Percentiles rank a stretch among this genome's conserved stretches.
These are phyloP conservation scores for Sepioteuthis lessoniana DNA, from an alignment of 2,888 invertebrate genomes.

Conservation along the genomic window DNA sequence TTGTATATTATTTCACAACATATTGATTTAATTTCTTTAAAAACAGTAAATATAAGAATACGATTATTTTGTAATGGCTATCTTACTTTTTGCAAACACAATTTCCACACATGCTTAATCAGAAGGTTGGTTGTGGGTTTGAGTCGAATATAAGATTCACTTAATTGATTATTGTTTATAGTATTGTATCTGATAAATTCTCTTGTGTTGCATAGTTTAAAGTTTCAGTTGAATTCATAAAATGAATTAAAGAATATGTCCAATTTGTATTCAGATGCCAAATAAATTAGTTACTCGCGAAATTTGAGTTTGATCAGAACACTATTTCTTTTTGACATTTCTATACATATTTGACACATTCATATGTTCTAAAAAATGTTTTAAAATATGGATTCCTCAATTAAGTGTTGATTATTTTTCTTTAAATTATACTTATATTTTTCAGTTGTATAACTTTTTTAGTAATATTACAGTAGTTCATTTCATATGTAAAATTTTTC, in stretches of 20 bases:
- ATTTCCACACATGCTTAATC: neutral
- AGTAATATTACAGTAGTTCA: neutral
- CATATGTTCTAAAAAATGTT: neutral
- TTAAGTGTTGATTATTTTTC: neutral
- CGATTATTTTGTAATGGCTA: neutral
- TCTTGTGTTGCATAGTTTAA: too few species aligned
- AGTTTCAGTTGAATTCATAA: too few species aligned
- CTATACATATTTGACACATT: too few species aligned
- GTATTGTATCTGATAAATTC: too few species aligned
- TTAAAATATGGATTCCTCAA: neutral
- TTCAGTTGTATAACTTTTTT: too few species aligned
- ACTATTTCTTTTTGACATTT: neutral
- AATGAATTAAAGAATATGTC: neutral
- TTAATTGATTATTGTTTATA: too few species aligned
- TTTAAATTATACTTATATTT: too few species aligned
- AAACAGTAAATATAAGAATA: neutral
- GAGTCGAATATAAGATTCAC: neutral
- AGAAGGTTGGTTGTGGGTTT: neutral
- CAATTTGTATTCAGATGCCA: neutral
- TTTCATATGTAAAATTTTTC: neutral
- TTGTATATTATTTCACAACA: neutral
- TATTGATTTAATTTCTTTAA: neutral
- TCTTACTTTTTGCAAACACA: neutral
- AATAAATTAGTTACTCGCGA: neutral
- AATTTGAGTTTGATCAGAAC: neutral